Evolutionary conservation across 1,140 invertebrate genomes (phyloP).

Genomic region (Drosophila arawakana): DNA sequence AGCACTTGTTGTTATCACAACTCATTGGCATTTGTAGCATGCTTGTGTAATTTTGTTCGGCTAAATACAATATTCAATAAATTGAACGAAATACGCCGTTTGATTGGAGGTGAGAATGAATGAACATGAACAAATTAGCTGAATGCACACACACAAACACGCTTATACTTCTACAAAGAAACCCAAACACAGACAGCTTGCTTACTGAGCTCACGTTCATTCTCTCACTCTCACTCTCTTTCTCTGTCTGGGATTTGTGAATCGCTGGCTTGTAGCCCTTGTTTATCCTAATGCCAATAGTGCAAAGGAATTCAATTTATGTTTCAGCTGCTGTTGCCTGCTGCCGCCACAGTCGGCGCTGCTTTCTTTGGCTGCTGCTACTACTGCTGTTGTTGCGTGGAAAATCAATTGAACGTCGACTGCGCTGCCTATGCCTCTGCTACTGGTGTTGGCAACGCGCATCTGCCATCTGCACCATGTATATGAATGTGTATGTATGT

Average conservation of each 20-base stretch:
- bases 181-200: not conserved
- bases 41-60: slow-evolving; percentile 35
- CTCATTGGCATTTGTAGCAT: slow-evolving; percentile 30
- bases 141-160: slow-evolving; percentile 13
- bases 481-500: slow-evolving; percentile 41
- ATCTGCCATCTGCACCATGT: slow-evolving; percentile 61
- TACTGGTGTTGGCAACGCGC: slow-evolving; percentile 55
- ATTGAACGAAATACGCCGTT: slow-evolving; percentile 24
- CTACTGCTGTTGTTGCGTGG: slow-evolving; percentile 57
- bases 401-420: slow-evolving; percentile 75
- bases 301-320: slow-evolving; percentile 43
- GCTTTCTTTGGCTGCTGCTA: slow-evolving; percentile 28
- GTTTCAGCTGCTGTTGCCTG: slow-evolving; percentile 26
- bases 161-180: slow-evolving; percentile 1
- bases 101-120: slow-evolving; percentile 13
- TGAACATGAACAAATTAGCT: slow-evolving; percentile 3
- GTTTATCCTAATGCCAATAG: slow-evolving; percentile 47
- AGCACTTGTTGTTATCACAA: slow-evolving; percentile 67
- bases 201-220: slow-evolving; percentile 1
- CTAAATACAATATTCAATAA: slow-evolving; percentile 20
- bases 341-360: slow-evolving; percentile 21
- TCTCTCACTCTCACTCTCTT: slow-evolving; percentile 12
- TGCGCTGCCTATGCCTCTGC: slow-evolving; percentile 52
- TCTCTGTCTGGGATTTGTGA: not conserved
- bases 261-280: slow-evolving; percentile 24